Percentiles rank a stretch among this genome's conserved stretches.
phyloP scores from a whole-genome alignment of 23 tunicate species.

The Botrylloides violaceus region DNA sequence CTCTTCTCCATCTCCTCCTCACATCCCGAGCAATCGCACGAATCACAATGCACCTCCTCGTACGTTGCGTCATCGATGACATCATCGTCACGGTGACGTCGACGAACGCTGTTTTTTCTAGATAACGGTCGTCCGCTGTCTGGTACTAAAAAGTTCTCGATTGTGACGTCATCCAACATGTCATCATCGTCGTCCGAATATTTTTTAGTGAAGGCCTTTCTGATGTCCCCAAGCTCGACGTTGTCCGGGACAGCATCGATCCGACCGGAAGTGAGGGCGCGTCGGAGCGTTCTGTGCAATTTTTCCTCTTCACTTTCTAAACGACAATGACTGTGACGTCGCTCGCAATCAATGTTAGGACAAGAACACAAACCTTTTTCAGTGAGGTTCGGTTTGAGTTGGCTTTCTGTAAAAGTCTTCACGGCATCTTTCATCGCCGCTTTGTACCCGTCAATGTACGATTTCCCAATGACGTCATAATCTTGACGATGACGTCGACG shows the following conservation, averaged over 20 bases:
- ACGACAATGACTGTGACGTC: too few relatives aligned
- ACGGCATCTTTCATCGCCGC: constrained; percentile 31
- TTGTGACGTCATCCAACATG: not conserved
- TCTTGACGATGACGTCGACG: not conserved
- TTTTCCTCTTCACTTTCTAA: not conserved
- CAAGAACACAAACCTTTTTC: not conserved
- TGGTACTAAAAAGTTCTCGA: not conserved
- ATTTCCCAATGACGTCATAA: constrained; percentile 1
- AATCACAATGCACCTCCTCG: constrained; percentile 3
- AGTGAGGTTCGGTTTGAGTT: too few relatives aligned
- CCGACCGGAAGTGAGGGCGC: constrained; percentile 7
- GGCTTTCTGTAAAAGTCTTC: constrained; percentile 11
- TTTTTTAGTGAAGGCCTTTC: not conserved
- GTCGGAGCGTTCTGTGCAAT: not conserved
- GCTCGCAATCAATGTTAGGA: too few relatives aligned
- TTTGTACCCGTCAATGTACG: constrained; percentile 26
- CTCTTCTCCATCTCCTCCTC: constrained; percentile 8
- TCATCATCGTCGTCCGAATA: constrained; percentile 15
- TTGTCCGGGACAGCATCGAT: constrained; percentile 18
- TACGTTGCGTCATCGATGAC: not conserved
- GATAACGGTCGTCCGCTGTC: not conserved
- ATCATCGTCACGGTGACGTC: not conserved
- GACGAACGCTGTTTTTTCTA: constrained; percentile 1
- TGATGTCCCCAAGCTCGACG: constrained; percentile 22
- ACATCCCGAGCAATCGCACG: constrained; percentile 20